Base-by-base conservation (phyloP, 2,797 vertebrate genomes). In the Spheniscus humboldti region DNA sequence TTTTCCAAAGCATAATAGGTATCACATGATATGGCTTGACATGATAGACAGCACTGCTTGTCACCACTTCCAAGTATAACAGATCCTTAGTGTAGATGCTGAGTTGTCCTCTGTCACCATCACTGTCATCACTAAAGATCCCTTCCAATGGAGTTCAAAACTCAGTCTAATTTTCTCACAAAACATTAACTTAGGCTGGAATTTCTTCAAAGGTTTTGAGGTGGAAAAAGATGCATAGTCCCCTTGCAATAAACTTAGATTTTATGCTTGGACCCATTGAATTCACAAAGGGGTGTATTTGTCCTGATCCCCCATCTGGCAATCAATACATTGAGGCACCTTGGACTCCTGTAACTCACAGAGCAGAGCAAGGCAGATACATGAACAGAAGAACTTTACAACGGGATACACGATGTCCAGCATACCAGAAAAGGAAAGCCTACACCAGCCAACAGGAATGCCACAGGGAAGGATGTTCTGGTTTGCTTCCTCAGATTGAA, bases 51-150 rank as follows among this genome's bases (percentile, higher is more conserved):
- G 13, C 3, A 30, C 15, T 27, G 3, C 24, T 92, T 90, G 25
- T 48, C 57, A 52, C 62, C 15, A 22, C 10, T 62, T 56, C 15
- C 13, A 66, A 35, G 10, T 52, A 24, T 31, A 66, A 55, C 6
- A 52, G 18, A 48, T 84, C 37, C 13, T 91, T 62, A 41, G 8
- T 0, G 0, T 17, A 53, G 37, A 45, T 52, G 47, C 10, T 18
- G 28, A 45, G 8, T 37, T 60, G 15, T 62, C 33, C 39, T 41
- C 73, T 77, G n/a, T 57, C 47, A 56, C 30, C n/a, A 69, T 18
- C 10, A 4, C 53, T 62, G n/a, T 66, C 23, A 52, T n/a, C 43
- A 66, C 28, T 45, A 35, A 75, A 86, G 28, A 45, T 19, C 31
- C 9, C 53, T 71, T 28, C 48, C 28, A 64, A 39, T 4, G 9